phyloP scores from a whole-genome alignment of 2,888 invertebrate species.

The Aspidapion aeneum region DNA sequence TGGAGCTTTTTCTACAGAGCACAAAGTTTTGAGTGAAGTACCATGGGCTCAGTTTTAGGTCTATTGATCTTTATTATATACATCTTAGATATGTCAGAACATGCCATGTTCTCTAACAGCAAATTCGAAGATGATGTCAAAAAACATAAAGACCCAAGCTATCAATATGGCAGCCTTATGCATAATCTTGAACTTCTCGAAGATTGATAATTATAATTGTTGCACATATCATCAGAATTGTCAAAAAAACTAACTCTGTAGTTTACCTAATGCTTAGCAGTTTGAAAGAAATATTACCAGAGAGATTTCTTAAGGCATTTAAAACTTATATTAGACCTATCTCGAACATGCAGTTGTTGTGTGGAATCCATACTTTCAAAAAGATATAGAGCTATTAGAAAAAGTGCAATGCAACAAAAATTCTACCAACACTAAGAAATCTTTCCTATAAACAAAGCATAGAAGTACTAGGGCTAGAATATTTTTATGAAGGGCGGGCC shows the following conservation, averaged over 20 bases:
- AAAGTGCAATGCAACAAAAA: not conserved
- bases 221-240: not conserved
- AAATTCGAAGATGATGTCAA: no score
- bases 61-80: not conserved
- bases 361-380: not conserved
- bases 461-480: not conserved
- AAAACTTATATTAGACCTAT: not conserved
- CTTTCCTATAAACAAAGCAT: not conserved
- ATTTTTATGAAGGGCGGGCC: not conserved
- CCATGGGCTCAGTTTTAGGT: not conserved
- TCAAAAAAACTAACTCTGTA: not conserved
- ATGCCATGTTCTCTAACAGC: no score
- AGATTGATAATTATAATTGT: not conserved
- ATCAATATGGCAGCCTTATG: no score
- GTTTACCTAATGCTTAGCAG: not conserved
- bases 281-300: not conserved
- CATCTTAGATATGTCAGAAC: not conserved
- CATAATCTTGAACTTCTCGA: not conserved
- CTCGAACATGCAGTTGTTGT: no score
- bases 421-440: not conserved
- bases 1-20: not conserved
- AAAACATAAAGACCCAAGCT: no score
- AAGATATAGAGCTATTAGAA: not conserved
- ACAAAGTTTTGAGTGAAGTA: not conserved
- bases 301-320: not conserved